Conservation (phyloP, 2,113 vertebrate species). For the Osmerus mordax region DNA sequence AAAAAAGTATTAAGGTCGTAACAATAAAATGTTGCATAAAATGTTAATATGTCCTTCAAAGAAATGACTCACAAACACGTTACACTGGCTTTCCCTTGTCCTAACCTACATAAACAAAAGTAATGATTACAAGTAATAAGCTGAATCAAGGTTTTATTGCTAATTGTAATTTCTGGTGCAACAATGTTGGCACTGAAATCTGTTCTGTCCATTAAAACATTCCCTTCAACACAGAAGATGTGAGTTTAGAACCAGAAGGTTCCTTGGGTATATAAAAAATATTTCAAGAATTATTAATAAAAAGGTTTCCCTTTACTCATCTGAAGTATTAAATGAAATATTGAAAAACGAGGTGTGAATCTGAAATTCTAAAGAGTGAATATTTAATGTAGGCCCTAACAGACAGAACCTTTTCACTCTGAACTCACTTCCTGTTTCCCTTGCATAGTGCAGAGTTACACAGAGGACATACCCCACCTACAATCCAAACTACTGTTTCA, state of each 20-base stretch:
- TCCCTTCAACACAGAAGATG: neutral
- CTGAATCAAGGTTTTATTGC: constrained; percentile 27
- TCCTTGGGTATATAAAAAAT: too few relatives aligned
- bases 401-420: neutral
- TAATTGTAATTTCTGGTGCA: constrained; percentile 1
- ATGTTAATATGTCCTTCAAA: too few relatives aligned
- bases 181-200: neutral
- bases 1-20: neutral
- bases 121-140: constrained; percentile 1
- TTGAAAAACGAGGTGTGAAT: too few relatives aligned
- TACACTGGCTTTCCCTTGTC: neutral
- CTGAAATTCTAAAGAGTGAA: neutral
- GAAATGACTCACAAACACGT: neutral
- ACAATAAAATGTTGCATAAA: too few relatives aligned
- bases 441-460: constrained; percentile 52
- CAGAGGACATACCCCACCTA: neutral
- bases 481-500: neutral
- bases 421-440: neutral
- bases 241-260: too few relatives aligned
- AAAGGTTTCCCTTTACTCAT: too few relatives aligned
- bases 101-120: constrained; percentile 3
- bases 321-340: too few relatives aligned
- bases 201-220: neutral
- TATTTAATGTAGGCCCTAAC: neutral
- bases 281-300: too few relatives aligned